Percentiles rank a stretch among this genome's conserved stretches.
Evolutionary conservation across 2,888 invertebrate species (phyloP).

Genomic region (Leucoptera coffeella): DNA sequence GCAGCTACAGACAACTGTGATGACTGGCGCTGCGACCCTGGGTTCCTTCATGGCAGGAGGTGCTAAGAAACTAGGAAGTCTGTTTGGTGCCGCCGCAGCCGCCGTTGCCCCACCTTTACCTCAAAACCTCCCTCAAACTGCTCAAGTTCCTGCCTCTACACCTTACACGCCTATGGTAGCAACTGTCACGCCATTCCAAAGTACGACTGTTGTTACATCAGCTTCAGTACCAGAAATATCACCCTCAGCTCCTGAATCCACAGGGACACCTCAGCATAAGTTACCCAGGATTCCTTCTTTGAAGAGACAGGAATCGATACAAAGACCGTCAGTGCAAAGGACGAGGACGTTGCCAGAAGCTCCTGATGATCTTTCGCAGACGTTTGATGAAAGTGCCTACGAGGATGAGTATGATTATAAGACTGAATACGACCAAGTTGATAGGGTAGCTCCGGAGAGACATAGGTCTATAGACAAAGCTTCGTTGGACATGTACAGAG

Average conservation of each 20-base stretch:
- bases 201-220: constrained; percentile 21
- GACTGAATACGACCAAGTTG: constrained; percentile 45
- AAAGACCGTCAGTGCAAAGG: constrained; percentile 40
- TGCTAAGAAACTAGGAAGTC: constrained; percentile 41
- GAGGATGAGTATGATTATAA: constrained; percentile 47
- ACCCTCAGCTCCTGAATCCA: constrained; percentile 24
- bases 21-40: constrained; percentile 40
- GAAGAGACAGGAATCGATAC: constrained; percentile 45
- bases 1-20: constrained; percentile 31
- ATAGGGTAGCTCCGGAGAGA: constrained; percentile 10
- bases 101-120: constrained; percentile 23
- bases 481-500: constrained; percentile 39
- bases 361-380: constrained; percentile 32
- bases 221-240: constrained; percentile 37
- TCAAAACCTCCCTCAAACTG: constrained; percentile 12
- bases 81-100: constrained; percentile 44
- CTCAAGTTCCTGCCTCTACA: constrained; percentile 13
- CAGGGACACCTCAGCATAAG: constrained; percentile 23
- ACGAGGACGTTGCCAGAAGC: constrained; percentile 42
- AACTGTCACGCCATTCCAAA: constrained; percentile 24
- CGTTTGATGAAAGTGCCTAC: constrained; percentile 49
- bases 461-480: constrained; percentile 15
- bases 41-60: constrained; percentile 46
- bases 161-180: constrained; percentile 17
- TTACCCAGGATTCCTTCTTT: constrained; percentile 38